phyloP scores from a whole-genome alignment of 2,888 invertebrate genomes.

The Aplocera efformata region DNA sequence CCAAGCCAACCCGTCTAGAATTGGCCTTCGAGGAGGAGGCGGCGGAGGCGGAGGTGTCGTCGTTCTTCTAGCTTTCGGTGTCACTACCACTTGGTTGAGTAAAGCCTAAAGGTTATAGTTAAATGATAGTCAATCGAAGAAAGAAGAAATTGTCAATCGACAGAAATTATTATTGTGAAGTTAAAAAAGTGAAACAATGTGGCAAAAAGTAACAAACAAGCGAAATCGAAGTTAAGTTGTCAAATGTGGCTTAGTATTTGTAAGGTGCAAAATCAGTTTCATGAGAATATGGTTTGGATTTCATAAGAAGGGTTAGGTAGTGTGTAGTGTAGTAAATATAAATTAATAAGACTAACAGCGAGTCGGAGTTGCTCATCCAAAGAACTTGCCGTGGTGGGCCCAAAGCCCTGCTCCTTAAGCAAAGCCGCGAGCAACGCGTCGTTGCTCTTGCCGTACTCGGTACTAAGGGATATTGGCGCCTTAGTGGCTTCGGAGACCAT shows the following conservation, averaged over 20 bases:
- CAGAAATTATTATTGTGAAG: slow-evolving; percentile 20
- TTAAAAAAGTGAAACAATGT: slow-evolving; percentile 13
- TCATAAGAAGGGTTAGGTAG: too few species aligned
- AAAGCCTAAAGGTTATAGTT: slow-evolving; percentile 76
- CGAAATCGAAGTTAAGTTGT: slow-evolving; percentile 7
- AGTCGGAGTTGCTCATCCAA: slow-evolving; percentile 80
- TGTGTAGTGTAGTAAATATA: too few species aligned
- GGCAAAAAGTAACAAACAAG: slow-evolving; percentile 8
- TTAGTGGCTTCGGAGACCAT: slow-evolving; percentile 69
- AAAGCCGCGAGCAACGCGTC: slow-evolving; percentile 86
- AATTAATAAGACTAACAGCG: slow-evolving; percentile 68
- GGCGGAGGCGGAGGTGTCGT: slow-evolving; percentile 58
- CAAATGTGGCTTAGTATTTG: neutral
- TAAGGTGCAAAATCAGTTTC: too few species aligned
- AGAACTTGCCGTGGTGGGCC: slow-evolving; percentile 84
- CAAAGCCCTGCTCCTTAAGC: slow-evolving; percentile 86
- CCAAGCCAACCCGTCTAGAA: slow-evolving; percentile 80
- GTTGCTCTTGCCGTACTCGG: slow-evolving; percentile 82
- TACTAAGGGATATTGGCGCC: slow-evolving; percentile 67
- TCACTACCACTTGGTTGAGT: slow-evolving; percentile 80
- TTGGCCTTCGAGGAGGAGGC: slow-evolving; percentile 72
- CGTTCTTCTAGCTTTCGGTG: slow-evolving; percentile 69
- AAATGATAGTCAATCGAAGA: slow-evolving; percentile 38
- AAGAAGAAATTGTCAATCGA: slow-evolving; percentile 1
- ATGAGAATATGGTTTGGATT: too few species aligned